Evolutionary conservation across 2,113 vertebrate genomes (phyloP).

Genomic region (Bufo bufo): DNA sequence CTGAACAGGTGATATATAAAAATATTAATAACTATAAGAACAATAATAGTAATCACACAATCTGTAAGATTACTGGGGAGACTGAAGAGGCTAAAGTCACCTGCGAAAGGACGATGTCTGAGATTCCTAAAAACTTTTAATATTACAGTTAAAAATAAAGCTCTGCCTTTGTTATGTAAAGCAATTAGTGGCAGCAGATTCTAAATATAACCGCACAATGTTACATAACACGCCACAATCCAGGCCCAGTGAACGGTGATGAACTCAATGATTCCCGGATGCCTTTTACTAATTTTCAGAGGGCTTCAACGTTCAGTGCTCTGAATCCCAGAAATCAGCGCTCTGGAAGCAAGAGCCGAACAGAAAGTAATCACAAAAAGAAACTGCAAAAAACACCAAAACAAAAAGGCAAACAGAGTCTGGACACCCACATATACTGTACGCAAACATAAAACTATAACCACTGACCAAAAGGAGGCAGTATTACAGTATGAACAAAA

Average conservation of each 20-base stretch:
- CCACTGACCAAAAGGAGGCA: too few relatives aligned
- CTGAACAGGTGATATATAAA: too few relatives aligned
- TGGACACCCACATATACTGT: too few relatives aligned
- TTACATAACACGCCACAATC: conserved; percentile 19
- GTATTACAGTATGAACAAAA: too few relatives aligned
- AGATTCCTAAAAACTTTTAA: not conserved
- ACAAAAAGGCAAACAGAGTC: too few relatives aligned
- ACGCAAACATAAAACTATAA: too few relatives aligned
- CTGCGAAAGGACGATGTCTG: too few relatives aligned
- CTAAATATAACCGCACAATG: conserved; percentile 10
- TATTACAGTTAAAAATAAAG: not conserved
- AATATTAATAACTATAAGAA: not conserved
- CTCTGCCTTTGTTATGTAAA: not conserved
- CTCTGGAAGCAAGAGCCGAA: not conserved
- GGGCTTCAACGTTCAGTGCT: not conserved
- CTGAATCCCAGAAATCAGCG: not conserved
- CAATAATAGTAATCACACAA: not conserved
- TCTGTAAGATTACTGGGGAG: not conserved
- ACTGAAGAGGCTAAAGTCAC: not conserved
- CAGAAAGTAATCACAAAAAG: too few relatives aligned
- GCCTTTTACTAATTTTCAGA: too few relatives aligned
- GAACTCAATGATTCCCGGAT: not conserved
- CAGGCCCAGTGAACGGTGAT: not conserved
- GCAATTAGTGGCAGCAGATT: conserved; percentile 16
- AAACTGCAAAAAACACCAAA: not conserved